Percentiles rank a stretch among this genome's conserved stretches.
phyloP scores from a whole-genome alignment of 2,888 invertebrate genomes.

The Anorthoa munda region DNA sequence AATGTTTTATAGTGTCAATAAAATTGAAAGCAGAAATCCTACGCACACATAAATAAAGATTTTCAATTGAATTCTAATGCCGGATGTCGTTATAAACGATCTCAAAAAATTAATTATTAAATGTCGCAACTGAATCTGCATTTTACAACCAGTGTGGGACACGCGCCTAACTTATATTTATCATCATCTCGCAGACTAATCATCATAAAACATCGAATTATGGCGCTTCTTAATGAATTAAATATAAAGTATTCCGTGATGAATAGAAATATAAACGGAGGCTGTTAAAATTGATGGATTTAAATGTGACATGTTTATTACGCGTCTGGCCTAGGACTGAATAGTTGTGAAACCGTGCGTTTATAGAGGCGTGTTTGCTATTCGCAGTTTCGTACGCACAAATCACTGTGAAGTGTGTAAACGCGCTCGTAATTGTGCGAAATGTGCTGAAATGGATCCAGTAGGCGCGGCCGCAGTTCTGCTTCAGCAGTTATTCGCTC shows the following conservation, averaged over 20 bases:
- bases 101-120: conserved; percentile 71
- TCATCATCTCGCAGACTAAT: conserved; percentile 69
- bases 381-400: conserved; percentile 49
- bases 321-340: conserved; percentile 56
- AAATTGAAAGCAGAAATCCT: conserved; percentile 76
- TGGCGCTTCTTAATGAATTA: conserved; percentile 64
- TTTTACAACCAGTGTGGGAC: conserved; percentile 67
- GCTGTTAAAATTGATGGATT: conserved; percentile 58
- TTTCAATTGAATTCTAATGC: conserved; percentile 68
- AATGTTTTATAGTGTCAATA: conserved; percentile 73
- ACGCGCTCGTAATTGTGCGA: conserved; percentile 68
- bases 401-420: conserved; percentile 68
- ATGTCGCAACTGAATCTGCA: conserved; percentile 66
- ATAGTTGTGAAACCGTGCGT: conserved; percentile 56
- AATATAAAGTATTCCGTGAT: conserved; percentile 62
- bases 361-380: conserved; percentile 50
- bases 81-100: conserved; percentile 74
- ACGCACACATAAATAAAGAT: conserved; percentile 69
- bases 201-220: conserved; percentile 72
- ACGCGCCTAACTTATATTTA: conserved; percentile 66
- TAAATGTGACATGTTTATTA: conserved; percentile 69
- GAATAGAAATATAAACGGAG: conserved; percentile 60
- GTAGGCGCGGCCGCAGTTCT: conserved; percentile 66
- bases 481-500: conserved; percentile 63
- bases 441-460: conserved; percentile 65